A percentile compares a stretch with the other conserved stretches of the same genome.
These are phyloP conservation scores for Alligator mississippiensis DNA, from an alignment of 2,113 vertebrate species.

Conservation along the genomic window DNA sequence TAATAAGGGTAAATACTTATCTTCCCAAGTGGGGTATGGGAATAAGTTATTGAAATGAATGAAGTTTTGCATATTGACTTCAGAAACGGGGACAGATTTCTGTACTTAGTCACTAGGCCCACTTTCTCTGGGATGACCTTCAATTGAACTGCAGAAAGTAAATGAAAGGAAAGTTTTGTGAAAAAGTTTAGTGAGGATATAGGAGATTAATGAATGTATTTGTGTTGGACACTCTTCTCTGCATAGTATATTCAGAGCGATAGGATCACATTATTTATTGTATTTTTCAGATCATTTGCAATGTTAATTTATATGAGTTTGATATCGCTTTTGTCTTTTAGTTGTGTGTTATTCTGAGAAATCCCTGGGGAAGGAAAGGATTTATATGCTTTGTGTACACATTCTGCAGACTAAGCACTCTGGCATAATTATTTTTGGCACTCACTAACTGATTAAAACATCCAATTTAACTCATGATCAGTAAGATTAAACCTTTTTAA, in stretches of 20 bases:
- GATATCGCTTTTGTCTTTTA: slow-evolving; percentile 92
- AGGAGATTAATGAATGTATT: slow-evolving; percentile 91
- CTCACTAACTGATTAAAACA: slow-evolving; percentile 88
- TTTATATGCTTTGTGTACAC: slow-evolving; percentile 94
- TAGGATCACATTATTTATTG: slow-evolving; percentile 94
- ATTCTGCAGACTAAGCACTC: slow-evolving; percentile 94
- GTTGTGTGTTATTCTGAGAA: slow-evolving; percentile 91
- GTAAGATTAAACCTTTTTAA: slow-evolving; percentile 93
- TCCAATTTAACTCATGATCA: slow-evolving; percentile 91
- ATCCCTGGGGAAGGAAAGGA: slow-evolving; percentile 89
- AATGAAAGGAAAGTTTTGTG: slow-evolving; percentile 90
- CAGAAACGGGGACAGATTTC: slow-evolving; percentile 63
- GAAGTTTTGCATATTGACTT: slow-evolving; percentile 64
- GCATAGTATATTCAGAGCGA: slow-evolving; percentile 83
- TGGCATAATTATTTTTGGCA: slow-evolving; percentile 95
- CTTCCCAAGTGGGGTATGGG: neutral
- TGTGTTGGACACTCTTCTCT: slow-evolving; percentile 88
- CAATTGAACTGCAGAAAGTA: slow-evolving; percentile 87
- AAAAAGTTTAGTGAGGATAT: slow-evolving; percentile 86
- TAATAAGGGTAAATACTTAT: neutral
- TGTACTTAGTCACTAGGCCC: slow-evolving; percentile 59
- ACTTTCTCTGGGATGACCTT: slow-evolving; percentile 85
- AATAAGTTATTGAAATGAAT: slow-evolving; percentile 65
- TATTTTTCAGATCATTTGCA: slow-evolving; percentile 95
- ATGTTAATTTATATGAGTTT: slow-evolving; percentile 98